A percentile compares a stretch with the other conserved stretches of the same genome.
Conservation (phyloP, 2,797 vertebrate species). For the Eremophila alpestris region DNA sequence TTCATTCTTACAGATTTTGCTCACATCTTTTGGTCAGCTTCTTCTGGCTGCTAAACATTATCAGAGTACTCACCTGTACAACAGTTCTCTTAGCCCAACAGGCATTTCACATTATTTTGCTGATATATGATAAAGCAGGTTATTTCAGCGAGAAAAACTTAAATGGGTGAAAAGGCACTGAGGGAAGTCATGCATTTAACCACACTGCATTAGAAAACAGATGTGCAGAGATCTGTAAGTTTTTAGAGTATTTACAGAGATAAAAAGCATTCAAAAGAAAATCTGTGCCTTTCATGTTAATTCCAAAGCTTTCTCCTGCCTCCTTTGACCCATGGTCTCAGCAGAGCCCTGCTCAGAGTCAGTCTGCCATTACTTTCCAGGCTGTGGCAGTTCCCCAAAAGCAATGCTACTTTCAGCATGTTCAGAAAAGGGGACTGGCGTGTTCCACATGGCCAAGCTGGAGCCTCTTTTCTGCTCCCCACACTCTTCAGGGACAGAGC, state of each 20-base stretch:
- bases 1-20: neutral
- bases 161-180: neutral
- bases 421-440: neutral
- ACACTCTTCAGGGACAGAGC: neutral
- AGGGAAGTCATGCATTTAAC: neutral
- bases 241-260: neutral
- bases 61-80: neutral
- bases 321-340: neutral
- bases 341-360: neutral
- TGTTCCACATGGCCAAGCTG: neutral
- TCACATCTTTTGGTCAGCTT: neutral
- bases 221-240: neutral
- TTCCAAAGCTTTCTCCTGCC: neutral
- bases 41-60: neutral
- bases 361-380: neutral
- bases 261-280: slow-evolving; percentile 4
- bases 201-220: neutral
- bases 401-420: neutral
- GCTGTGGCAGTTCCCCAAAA: neutral
- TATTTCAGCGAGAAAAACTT: neutral
- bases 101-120: neutral
- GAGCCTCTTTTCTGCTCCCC: neutral
- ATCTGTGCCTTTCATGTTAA: neutral
- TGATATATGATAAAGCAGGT: neutral
- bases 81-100: neutral